A percentile compares a stretch with the other conserved stretches of the same genome.
These are phyloP conservation scores for Pelodiscus sinensis DNA, from an alignment of 2,113 vertebrate species.

Conservation along the genomic window DNA sequence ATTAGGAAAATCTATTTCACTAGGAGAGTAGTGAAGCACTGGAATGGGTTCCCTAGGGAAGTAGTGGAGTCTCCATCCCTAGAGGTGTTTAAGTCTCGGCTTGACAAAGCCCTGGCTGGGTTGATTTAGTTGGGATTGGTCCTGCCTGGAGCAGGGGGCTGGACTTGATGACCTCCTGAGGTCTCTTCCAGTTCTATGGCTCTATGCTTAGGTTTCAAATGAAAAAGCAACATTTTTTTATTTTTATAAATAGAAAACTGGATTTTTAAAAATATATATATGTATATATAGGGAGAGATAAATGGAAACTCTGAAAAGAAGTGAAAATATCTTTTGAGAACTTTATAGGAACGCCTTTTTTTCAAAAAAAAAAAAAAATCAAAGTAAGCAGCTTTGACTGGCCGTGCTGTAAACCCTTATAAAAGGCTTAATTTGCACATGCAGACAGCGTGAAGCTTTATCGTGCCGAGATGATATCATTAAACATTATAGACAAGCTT, in stretches of 20 bases:
- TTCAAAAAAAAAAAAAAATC: background rate
- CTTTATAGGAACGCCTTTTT: background rate
- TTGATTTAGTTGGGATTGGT: too few species aligned
- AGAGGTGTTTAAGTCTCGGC: too few species aligned
- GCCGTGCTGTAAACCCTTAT: background rate
- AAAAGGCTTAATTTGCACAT: background rate
- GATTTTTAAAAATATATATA: too few species aligned
- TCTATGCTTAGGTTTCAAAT: background rate
- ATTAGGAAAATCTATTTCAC: too few species aligned
- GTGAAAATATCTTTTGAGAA: background rate
- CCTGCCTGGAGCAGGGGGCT: too few species aligned
- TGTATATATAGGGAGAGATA: background rate
- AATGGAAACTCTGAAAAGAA: background rate
- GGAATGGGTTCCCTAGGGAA: too few species aligned
- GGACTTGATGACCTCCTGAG: too few species aligned
- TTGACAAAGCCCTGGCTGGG: too few species aligned
- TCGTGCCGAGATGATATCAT: background rate
- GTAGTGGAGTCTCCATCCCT: too few species aligned
- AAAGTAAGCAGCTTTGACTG: background rate
- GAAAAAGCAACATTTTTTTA: background rate
- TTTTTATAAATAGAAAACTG: background rate
- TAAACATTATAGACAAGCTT: background rate
- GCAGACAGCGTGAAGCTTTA: background rate
- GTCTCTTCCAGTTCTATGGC: too few species aligned
- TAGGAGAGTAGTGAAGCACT: too few species aligned